Percentiles rank a stretch among this genome's conserved stretches.
Evolutionary conservation across 1,140 invertebrate genomes (phyloP).

Genomic region (Littorina saxatilis): DNA sequence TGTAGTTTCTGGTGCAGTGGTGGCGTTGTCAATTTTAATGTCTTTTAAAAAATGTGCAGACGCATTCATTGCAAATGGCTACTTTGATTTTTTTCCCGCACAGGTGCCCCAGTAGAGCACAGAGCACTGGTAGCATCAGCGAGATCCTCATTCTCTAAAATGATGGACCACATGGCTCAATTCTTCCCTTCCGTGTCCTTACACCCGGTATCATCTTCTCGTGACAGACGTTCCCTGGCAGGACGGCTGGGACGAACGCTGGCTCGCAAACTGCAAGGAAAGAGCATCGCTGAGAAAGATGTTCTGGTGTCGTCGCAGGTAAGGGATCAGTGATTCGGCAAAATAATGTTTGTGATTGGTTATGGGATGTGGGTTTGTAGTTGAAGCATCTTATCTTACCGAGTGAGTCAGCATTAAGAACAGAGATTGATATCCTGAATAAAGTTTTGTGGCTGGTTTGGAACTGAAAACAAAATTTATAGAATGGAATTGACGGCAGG

Average conservation of each 20-base stretch:
- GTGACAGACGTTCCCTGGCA: constrained; percentile 63
- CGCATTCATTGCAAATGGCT: too few relatives aligned
- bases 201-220: constrained; percentile 50
- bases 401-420: too few relatives aligned
- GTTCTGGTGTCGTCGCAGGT: constrained; percentile 58
- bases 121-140: constrained; percentile 64
- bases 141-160: constrained; percentile 63
- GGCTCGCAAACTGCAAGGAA: constrained; percentile 42
- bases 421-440: too few relatives aligned
- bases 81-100: too few relatives aligned
- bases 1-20: too few relatives aligned
- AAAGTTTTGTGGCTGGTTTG: too few relatives aligned
- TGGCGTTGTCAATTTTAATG: too few relatives aligned
- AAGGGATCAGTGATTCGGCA: not conserved
- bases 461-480: too few relatives aligned
- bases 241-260: constrained; percentile 58
- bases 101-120: constrained; percentile 58
- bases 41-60: too few relatives aligned
- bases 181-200: constrained; percentile 58
- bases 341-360: not conserved
- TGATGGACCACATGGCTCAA: constrained; percentile 61
- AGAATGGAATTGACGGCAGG: too few relatives aligned
- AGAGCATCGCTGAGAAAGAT: constrained; percentile 51
- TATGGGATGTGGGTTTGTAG: not conserved
- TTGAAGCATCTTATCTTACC: too few relatives aligned